A percentile compares a stretch with the other conserved stretches of the same genome.
phyloP scores from a whole-genome alignment of 2,797 vertebrate genomes.

The Peromyscus melanophrys region DNA sequence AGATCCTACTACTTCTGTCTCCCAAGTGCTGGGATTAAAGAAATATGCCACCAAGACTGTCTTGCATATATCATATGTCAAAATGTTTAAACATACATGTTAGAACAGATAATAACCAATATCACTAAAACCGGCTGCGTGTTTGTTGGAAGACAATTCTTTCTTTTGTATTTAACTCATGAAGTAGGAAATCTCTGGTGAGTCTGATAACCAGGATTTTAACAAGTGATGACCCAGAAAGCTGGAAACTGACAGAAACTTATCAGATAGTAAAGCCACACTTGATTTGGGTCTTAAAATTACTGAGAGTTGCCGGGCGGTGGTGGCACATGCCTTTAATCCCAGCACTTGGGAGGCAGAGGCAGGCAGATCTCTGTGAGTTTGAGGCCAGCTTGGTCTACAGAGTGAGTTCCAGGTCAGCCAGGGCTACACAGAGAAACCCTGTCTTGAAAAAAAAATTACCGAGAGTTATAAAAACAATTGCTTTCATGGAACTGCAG shows the following conservation, averaged over 20 bases:
- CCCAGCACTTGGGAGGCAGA: too few species aligned
- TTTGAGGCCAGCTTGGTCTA: too few species aligned
- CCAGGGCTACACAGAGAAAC: too few species aligned
- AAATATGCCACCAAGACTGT: neutral
- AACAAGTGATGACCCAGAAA: neutral
- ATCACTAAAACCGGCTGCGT: neutral
- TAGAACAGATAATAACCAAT: neutral
- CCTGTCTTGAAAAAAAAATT: too few species aligned
- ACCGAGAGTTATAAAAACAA: neutral
- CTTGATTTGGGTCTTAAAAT: constrained; percentile 49
- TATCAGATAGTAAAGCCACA: neutral
- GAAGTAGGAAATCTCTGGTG: constrained; percentile 12
- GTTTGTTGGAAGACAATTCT: neutral
- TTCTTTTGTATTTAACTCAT: neutral
- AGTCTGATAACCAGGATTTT: neutral
- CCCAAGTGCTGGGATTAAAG: neutral
- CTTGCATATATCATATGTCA: neutral
- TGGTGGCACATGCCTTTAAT: too few species aligned
- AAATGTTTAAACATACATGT: neutral
- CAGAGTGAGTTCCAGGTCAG: too few species aligned
- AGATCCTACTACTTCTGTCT: neutral
- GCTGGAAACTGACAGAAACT: neutral
- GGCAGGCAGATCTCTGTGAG: too few species aligned
- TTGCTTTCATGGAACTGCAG: neutral
- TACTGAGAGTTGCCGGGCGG: neutral